Conservation (phyloP, 1,140 invertebrate genomes). For the Druon quercuslanigerum region DNA sequence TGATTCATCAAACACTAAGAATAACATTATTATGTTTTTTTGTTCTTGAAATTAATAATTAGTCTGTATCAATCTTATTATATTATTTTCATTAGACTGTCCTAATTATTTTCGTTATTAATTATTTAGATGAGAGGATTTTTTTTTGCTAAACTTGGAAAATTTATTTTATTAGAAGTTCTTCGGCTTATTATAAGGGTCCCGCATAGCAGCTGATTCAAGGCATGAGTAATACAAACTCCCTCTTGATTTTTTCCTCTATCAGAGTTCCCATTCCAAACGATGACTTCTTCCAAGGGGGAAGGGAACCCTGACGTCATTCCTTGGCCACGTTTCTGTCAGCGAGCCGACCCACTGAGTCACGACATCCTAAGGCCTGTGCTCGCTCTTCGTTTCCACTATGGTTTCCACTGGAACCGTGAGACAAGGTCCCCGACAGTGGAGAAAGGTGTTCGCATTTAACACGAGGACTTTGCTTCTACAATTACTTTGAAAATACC, state of each 20-base stretch:
- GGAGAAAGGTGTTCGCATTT: too few species aligned
- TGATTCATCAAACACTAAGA: too few species aligned
- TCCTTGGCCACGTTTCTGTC: conserved; percentile 56
- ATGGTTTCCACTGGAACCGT: too few species aligned
- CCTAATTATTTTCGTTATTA: neutral
- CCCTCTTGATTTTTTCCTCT: conserved; percentile 43
- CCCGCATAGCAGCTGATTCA: conserved; percentile 60
- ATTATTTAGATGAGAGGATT: neutral
- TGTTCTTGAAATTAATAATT: neutral
- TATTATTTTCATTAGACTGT: neutral
- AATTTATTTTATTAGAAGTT: neutral
- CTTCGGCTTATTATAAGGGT: conserved; percentile 46
- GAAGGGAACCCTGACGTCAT: conserved; percentile 71
- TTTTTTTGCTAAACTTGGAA: neutral
- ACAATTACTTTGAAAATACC: too few species aligned
- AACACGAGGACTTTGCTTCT: too few species aligned
- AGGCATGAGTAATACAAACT: conserved; percentile 58
- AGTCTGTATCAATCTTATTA: neutral
- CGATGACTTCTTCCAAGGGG: conserved; percentile 68
- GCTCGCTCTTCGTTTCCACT: too few species aligned
- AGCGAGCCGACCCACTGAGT: conserved; percentile 70
- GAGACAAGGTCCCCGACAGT: too few species aligned
- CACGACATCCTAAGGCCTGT: conserved; percentile 46
- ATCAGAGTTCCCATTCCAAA: conserved; percentile 63
- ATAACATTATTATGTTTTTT: neutral